phyloP scores from a whole-genome alignment of 2,113 vertebrate genomes.

The Lepus timidus region DNA sequence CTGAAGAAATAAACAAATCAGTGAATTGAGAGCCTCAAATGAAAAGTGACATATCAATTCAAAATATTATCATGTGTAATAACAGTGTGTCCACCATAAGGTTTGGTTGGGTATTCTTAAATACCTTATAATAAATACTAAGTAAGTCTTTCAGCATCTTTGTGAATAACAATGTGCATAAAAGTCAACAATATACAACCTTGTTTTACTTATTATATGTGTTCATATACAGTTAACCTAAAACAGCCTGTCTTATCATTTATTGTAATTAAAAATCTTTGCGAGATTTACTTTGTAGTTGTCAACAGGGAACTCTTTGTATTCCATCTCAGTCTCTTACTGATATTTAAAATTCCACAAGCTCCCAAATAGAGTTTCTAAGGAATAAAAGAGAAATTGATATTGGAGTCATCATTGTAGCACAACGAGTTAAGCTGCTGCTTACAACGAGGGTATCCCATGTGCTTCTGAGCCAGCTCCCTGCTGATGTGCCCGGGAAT shows the following conservation, averaged over 20 bases:
- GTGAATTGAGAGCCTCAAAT: neutral
- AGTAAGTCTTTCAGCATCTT: constrained; percentile 25
- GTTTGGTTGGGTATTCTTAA: constrained; percentile 30
- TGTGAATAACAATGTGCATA: neutral
- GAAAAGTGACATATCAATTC: constrained; percentile 31
- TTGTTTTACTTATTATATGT: neutral
- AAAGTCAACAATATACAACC: neutral
- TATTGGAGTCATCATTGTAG: neutral
- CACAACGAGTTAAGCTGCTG: too few relatives aligned
- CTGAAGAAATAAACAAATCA: constrained; percentile 7
- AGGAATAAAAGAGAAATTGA: constrained; percentile 19
- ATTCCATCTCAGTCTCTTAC: constrained; percentile 4
- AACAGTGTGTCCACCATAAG: neutral
- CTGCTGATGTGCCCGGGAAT: too few relatives aligned
- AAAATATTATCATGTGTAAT: constrained; percentile 22
- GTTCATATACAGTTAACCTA: neutral
- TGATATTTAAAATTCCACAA: constrained; percentile 30
- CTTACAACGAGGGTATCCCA: too few relatives aligned
- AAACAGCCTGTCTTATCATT: neutral
- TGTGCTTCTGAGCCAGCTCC: too few relatives aligned
- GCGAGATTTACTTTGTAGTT: constrained; percentile 45
- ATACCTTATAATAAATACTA: constrained; percentile 3
- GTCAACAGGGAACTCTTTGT: constrained; percentile 26
- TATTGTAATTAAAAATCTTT: constrained; percentile 3
- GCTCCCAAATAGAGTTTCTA: neutral